Evolutionary conservation across 2,113 vertebrate genomes (phyloP).

Genomic region (Indicator maculatus): DNA sequence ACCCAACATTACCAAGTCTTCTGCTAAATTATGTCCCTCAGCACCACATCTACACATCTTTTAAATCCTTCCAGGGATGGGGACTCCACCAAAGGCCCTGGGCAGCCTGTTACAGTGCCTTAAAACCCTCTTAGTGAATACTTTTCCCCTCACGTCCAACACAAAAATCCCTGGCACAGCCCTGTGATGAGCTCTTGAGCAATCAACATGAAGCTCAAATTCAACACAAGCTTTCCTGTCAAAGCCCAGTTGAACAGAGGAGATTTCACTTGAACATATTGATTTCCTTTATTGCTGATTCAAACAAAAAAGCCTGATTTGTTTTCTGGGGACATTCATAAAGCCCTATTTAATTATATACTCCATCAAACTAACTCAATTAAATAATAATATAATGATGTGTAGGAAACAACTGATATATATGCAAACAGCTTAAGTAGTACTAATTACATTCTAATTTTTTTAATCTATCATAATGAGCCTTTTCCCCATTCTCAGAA

Average conservation of each 20-base stretch:
- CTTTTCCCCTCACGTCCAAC: no score
- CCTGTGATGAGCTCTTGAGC: neutral
- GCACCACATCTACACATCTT: no score
- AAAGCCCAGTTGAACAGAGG: constrained; percentile 44
- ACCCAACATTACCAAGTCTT: no score
- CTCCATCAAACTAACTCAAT: constrained; percentile 69
- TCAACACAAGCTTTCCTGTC: neutral
- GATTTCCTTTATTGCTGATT: constrained; percentile 67
- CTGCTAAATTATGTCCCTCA: no score
- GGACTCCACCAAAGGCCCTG: no score
- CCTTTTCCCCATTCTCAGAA: constrained; percentile 26
- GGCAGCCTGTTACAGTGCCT: no score
- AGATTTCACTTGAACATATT: constrained; percentile 30
- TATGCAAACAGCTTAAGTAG: constrained; percentile 43
- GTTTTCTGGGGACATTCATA: constrained; percentile 46
- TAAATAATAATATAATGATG: constrained; percentile 65
- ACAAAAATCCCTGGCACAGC: no score
- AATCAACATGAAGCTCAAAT: neutral
- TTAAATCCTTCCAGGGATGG: no score
- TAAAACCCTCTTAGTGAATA: no score
- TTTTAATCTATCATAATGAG: constrained; percentile 55
- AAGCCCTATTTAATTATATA: constrained; percentile 67
- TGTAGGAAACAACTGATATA: constrained; percentile 46
- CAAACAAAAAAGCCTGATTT: neutral
- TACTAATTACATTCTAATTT: constrained; percentile 60